Evolutionary conservation across 2,113 vertebrate genomes (phyloP), one percentile per base, ranked within the genome.

Genomic region (Ciconia boyciana): DNA sequence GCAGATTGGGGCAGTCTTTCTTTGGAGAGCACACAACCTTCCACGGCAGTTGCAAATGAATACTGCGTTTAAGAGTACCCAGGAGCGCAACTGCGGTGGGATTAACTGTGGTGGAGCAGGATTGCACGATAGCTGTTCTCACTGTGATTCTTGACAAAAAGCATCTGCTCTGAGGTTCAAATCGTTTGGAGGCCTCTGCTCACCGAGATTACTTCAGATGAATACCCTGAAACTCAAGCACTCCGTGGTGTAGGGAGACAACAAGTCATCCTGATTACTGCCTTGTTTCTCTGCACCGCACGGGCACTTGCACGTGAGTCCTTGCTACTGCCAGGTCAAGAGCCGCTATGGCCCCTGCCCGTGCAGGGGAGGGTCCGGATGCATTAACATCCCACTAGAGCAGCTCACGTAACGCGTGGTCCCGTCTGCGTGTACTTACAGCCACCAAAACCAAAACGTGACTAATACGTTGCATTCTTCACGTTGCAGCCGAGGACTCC

Each of bases 21-120:
- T 52, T 9, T 10, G 68, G 76, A 36, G 68, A 81, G 77, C 86
- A 28, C 9, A 7, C 0, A 7, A 16, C 66, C n/a, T 74, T 24
- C 36, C 5, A 5, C 54, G 28, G 61, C 78, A 52, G 74, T 8
- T 69, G 52, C 36, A 41, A 26, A 14, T 0, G 32, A 31, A 29
- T 0, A 1, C 57, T 14, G 66, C 36, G 4, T 0, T 7, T 6
- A 6, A 4, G 17, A 16, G 43, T 0, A 1, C 8, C 24, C 51
- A 3, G 58, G 76, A 34, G 8, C 55, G 86, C 34, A 9, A 3
- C 60, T 15, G 34, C 4, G 15, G 10, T 13, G 43, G 77, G 55
- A 10, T 5, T 7, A 41, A 8, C 92, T 25, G 62, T 16, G 18
- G 20, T 13, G 72, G 72, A 81, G 64, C n/a, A 54, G 64, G 31